Evolutionary conservation across 2,888 invertebrate species (phyloP), one percentile per base, ranked within the genome.

Genomic region (Chaetogeoica ovagalla): DNA sequence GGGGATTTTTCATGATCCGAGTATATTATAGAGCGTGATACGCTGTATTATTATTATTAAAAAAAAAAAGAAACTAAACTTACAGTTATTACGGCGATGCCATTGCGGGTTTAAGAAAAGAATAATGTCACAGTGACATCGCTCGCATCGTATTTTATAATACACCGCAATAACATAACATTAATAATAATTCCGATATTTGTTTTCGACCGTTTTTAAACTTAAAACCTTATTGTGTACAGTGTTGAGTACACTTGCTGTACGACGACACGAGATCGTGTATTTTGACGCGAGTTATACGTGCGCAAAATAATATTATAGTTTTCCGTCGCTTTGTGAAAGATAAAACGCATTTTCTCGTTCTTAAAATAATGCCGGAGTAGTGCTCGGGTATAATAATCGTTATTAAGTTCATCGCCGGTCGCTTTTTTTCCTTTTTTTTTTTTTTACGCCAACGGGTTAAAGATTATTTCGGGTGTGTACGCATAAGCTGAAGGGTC

Each of bases 391-490:
- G 30, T 79, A 55, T 52, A 23, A 68, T 57, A 21, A 69, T 70
- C 23, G 57, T 79, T 79, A 79, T 79, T 79, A 79, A 79, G 71
- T 79, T 79, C 70, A 79, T 71, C 79, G 71, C 70, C 39, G 79
- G 71, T 71, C 63, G 52, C 65, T 79, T 71, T n/a, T n/a, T n/a
- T n/a, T n/a, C 13, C 11, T 48, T 13, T 43, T 30, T 43, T 48
- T 48, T 48, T 48, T 48, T 79, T 71, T 71, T n/a, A n/a, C n/a
- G 71, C 57, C n/a, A 30, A 30, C 30, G 70, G 57, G 63, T 71
- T 62, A 79, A 79, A 79, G 79, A 70, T 63, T 55, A 63, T 70
- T 63, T 63, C 17, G 19, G 15, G 69, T 62, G 39, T 30, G 60
- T 30, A 68, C 30, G 69, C 37, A 62, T 60, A 19, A 21, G 37